phyloP scores from a whole-genome alignment of 2,113 vertebrate species.

The Baryphthengus martii region DNA sequence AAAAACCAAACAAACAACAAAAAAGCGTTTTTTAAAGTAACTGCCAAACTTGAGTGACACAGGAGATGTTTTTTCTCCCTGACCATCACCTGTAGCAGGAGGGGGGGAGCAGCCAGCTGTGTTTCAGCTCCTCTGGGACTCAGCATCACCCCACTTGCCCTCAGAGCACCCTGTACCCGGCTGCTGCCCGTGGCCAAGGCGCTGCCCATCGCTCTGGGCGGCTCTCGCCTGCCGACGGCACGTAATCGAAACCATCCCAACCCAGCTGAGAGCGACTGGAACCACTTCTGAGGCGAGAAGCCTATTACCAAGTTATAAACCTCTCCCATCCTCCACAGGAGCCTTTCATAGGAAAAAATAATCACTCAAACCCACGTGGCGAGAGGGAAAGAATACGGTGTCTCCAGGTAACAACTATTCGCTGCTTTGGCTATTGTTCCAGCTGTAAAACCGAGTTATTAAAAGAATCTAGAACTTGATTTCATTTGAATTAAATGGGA shows the following conservation, averaged over 20 bases:
- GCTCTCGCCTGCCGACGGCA: fast-evolving
- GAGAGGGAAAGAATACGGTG: background rate
- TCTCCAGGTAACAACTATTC: conserved; percentile 9
- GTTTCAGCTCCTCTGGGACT: background rate
- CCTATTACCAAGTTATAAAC: background rate
- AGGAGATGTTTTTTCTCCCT: background rate
- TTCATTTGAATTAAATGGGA: background rate
- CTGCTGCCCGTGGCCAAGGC: background rate
- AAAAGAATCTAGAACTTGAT: background rate
- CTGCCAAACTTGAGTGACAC: fast-evolving
- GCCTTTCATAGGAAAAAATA: background rate
- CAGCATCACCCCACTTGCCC: background rate
- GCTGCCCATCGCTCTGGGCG: fast-evolving
- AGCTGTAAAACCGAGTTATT: background rate
- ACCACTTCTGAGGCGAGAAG: background rate
- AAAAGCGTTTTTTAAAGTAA: background rate
- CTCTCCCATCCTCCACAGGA: background rate
- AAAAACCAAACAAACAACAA: too few relatives aligned
- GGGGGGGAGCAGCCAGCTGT: background rate
- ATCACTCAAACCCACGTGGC: background rate
- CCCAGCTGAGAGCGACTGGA: background rate
- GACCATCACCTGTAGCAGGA: fast-evolving
- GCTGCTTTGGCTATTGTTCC: background rate
- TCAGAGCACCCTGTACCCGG: fast-evolving
- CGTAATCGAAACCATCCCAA: background rate